phyloP scores from a whole-genome alignment of 1,140 invertebrate genomes.

The Thalassaphorura encarpata region DNA sequence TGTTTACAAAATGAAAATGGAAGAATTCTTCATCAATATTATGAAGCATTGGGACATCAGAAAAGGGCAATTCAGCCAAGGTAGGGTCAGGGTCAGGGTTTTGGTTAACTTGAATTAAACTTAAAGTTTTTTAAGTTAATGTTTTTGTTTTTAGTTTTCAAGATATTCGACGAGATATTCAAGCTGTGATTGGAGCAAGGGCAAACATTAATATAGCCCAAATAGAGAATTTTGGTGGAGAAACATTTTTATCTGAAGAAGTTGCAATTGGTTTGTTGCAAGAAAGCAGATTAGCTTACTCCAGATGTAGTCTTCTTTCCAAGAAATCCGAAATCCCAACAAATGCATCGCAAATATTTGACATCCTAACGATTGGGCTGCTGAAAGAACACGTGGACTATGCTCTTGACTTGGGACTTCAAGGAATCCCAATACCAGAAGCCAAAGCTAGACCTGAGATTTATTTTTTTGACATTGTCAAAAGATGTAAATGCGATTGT shows the following conservation, averaged over 20 bases:
- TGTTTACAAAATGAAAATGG: constrained; percentile 64
- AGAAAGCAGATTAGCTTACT: constrained; percentile 81
- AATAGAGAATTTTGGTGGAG: constrained; percentile 90
- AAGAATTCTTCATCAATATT: constrained; percentile 70
- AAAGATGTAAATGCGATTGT: constrained; percentile 92
- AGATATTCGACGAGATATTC: constrained; percentile 81
- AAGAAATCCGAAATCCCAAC: constrained; percentile 61
- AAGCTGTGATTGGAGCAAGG: constrained; percentile 80
- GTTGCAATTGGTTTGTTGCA: constrained; percentile 87
- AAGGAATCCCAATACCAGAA: constrained; percentile 83
- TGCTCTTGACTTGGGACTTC: constrained; percentile 83
- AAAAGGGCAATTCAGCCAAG: constrained; percentile 72
- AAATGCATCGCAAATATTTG: constrained; percentile 76
- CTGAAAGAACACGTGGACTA: constrained; percentile 92
- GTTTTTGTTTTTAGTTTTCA: constrained; percentile 73
- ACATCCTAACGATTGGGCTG: constrained; percentile 74
- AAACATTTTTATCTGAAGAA: constrained; percentile 94
- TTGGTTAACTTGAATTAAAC: neutral
- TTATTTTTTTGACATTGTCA: constrained; percentile 88
- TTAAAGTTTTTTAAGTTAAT: constrained; percentile 9
- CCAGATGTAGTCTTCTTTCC: constrained; percentile 67
- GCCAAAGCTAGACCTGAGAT: constrained; percentile 68
- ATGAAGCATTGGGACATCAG: constrained; percentile 86
- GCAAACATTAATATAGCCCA: constrained; percentile 88
- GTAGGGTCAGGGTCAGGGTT: constrained; percentile 37